Evolutionary conservation across 2,113 vertebrate genomes (phyloP).

Genomic region (Protobothrops mucrosquamatus): DNA sequence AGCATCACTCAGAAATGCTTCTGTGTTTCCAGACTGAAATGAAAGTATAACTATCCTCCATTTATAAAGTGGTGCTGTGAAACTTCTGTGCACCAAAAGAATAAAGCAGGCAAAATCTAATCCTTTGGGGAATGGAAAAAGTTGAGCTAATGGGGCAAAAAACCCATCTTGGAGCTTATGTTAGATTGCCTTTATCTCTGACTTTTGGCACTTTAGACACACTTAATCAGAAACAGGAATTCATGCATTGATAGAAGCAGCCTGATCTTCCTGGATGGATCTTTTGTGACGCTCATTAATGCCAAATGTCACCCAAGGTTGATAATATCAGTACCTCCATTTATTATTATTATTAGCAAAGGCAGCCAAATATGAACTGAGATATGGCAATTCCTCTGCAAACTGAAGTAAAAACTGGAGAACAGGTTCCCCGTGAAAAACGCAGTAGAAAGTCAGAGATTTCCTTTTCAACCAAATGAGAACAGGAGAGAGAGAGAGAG

Average conservation of each 20-base stretch:
- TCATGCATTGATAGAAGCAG: constrained; percentile 20
- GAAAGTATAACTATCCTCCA: background rate
- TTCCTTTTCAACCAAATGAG: constrained; percentile 25
- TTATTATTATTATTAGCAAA: constrained; percentile 35
- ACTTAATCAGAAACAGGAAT: constrained; percentile 9
- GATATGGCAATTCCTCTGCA: constrained; percentile 43
- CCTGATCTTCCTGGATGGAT: background rate
- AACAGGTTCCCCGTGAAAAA: constrained; percentile 26
- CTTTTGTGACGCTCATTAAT: constrained; percentile 43
- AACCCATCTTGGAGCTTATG: constrained; percentile 6
- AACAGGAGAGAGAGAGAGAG: background rate
- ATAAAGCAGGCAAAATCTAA: background rate
- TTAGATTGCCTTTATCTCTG: constrained; percentile 6
- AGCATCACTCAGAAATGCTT: background rate
- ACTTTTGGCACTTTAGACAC: constrained; percentile 25
- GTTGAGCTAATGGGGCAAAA: background rate
- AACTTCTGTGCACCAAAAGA: background rate
- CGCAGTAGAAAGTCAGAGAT: constrained; percentile 33
- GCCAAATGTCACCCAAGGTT: constrained; percentile 33
- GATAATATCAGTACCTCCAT: constrained; percentile 44
- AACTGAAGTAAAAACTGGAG: constrained; percentile 15
- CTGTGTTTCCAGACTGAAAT: background rate
- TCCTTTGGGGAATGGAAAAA: background rate
- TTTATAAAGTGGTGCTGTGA: background rate
- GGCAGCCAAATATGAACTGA: constrained; percentile 29